These are phyloP conservation scores for Tethea ocularis DNA, from an alignment of 2,888 invertebrate species.

Conservation along the genomic window DNA sequence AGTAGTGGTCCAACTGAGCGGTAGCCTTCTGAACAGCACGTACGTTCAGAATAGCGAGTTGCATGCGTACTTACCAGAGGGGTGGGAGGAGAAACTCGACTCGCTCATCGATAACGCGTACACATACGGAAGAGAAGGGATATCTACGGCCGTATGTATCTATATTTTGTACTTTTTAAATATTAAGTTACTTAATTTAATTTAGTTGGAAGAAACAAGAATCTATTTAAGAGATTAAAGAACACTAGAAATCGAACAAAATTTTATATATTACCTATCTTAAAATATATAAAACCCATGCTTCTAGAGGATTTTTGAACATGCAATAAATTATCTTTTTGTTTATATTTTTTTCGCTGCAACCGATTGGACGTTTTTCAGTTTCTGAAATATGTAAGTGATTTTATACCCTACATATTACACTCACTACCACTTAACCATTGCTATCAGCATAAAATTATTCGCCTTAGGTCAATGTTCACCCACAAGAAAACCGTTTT, in stretches of 20 bases:
- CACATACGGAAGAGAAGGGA: constrained; percentile 95
- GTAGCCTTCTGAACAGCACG: constrained; percentile 94
- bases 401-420: constrained; percentile 18
- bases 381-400: constrained; percentile 32
- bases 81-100: constrained; percentile 93
- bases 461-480: too few species aligned
- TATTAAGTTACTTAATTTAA: constrained; percentile 7
- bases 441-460: too few species aligned
- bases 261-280: not conserved
- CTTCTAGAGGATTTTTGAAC: not conserved
- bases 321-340: constrained; percentile 23
- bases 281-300: not conserved
- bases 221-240: too few species aligned
- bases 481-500: too few species aligned
- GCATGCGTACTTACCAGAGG: constrained; percentile 92
- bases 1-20: constrained; percentile 94
- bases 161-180: constrained; percentile 6
- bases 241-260: too few species aligned
- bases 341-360: constrained; percentile 28
- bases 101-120: constrained; percentile 97
- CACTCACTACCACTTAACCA: not conserved
- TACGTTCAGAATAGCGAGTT: constrained; percentile 95
- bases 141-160: constrained; percentile 91
- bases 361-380: constrained; percentile 38
- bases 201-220: not conserved